Evolutionary conservation across 2,888 invertebrate genomes (phyloP).

Genomic region (Merodon equestris): DNA sequence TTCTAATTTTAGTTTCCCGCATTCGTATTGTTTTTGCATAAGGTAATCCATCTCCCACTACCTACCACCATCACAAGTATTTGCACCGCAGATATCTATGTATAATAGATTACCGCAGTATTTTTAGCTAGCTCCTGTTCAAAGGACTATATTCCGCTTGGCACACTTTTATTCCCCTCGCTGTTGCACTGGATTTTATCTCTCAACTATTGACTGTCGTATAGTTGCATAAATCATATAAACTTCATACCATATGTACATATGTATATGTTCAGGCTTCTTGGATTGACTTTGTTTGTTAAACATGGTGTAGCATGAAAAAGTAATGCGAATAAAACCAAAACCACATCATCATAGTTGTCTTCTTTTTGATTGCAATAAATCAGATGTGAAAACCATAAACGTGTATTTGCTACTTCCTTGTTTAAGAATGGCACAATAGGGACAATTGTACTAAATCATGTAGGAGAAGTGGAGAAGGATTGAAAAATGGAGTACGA

Average conservation of each 20-base stretch:
- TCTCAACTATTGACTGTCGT: too few species aligned
- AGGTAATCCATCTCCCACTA: too few species aligned
- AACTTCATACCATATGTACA: neutral
- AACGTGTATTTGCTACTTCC: conserved; percentile 63
- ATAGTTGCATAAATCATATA: too few species aligned
- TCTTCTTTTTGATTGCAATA: conserved; percentile 62
- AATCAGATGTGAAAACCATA: conserved; percentile 62
- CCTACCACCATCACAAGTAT: too few species aligned
- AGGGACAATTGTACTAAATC: conserved; percentile 64
- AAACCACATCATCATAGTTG: conserved; percentile 52
- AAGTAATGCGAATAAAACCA: conserved; percentile 27
- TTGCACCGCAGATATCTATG: too few species aligned
- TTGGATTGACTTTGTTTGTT: conserved; percentile 7
- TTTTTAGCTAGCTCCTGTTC: too few species aligned
- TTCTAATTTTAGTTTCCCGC: too few species aligned
- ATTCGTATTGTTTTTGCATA: too few species aligned
- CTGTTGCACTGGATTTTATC: too few species aligned
- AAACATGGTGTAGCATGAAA: conserved; percentile 46
- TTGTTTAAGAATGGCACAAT: conserved; percentile 60
- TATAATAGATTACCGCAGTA: too few species aligned
- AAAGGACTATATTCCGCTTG: too few species aligned
- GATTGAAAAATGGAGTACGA: conserved; percentile 16
- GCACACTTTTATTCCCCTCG: too few species aligned
- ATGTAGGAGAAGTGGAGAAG: conserved; percentile 23
- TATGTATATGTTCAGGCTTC: neutral